These are phyloP conservation scores for Boulengeromyrus knoepffleri DNA, from an alignment of 2,113 vertebrate species.

Conservation along the genomic window DNA sequence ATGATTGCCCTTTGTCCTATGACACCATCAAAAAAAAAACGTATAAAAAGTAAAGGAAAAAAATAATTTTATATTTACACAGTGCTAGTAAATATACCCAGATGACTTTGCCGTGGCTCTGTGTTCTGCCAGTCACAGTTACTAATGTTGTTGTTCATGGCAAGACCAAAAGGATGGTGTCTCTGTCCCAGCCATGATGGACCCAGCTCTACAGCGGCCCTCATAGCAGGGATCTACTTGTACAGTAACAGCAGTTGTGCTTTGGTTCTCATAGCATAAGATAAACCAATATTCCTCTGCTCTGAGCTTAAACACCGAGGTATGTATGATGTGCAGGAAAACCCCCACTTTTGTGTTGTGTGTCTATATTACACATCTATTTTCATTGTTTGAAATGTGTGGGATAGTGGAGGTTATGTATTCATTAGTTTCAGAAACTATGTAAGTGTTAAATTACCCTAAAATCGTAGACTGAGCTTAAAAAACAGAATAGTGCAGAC, in stretches of 20 bases:
- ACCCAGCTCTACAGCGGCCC: neutral
- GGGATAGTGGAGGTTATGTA: neutral
- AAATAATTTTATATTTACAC: neutral
- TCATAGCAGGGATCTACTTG: neutral
- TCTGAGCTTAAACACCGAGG: neutral
- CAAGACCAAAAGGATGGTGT: neutral
- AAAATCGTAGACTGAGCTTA: neutral
- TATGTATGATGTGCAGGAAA: neutral
- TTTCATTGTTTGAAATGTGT: neutral
- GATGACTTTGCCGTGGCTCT: neutral
- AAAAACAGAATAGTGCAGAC: neutral
- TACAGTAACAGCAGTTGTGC: neutral
- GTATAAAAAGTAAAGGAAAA: neutral
- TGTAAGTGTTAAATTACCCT: neutral
- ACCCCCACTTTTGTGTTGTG: neutral
- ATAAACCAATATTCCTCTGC: neutral
- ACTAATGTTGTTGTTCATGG: neutral
- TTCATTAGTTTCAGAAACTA: neutral
- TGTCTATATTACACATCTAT: neutral
- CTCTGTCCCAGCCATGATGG: neutral
- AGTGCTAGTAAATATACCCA: neutral
- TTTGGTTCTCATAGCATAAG: neutral
- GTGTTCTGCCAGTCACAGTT: neutral
- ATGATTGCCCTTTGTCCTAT: neutral
- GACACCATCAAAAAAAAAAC: neutral